Conservation (phyloP, 2,888 invertebrate genomes). For the Meandrusa payeni region DNA sequence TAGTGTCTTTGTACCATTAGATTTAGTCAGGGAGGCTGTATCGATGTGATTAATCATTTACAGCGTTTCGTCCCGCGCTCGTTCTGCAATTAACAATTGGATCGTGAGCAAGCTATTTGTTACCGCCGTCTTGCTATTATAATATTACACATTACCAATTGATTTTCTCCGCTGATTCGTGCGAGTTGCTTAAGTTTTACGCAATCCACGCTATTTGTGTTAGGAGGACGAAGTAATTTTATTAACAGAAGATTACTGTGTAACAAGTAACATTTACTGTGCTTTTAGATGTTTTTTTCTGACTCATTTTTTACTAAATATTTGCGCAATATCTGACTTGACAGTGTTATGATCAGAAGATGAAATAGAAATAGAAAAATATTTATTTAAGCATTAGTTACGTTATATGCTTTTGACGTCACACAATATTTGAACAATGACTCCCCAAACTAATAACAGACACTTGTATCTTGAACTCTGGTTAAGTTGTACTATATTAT, state of each 20-base stretch:
- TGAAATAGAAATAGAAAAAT: too few relatives aligned
- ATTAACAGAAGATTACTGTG: background rate
- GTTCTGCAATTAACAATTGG: conserved; percentile 36
- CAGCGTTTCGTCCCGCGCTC: conserved; percentile 34
- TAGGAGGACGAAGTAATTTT: conserved; percentile 9
- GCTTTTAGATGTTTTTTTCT: too few relatives aligned
- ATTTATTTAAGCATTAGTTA: too few relatives aligned
- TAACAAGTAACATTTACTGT: too few relatives aligned
- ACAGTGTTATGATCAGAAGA: too few relatives aligned
- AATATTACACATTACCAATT: conserved; percentile 36
- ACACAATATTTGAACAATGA: too few relatives aligned
- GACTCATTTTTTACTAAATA: too few relatives aligned
- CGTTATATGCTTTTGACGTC: too few relatives aligned
- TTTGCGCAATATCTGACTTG: too few relatives aligned
- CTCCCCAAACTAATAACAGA: too few relatives aligned
- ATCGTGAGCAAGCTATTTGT: conserved; percentile 54
- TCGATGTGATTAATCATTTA: conserved; percentile 39
- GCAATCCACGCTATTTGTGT: conserved; percentile 9
- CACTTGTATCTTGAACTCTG: too few relatives aligned
- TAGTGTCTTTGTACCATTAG: conserved; percentile 2
- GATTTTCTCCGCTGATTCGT: conserved; percentile 33
- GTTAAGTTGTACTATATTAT: too few relatives aligned
- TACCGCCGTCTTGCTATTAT: conserved; percentile 31
- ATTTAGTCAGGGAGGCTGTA: background rate
- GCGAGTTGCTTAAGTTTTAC: conserved; percentile 34